phyloP scores from a whole-genome alignment of 2,797 vertebrate species.

The Mustela erminea region DNA sequence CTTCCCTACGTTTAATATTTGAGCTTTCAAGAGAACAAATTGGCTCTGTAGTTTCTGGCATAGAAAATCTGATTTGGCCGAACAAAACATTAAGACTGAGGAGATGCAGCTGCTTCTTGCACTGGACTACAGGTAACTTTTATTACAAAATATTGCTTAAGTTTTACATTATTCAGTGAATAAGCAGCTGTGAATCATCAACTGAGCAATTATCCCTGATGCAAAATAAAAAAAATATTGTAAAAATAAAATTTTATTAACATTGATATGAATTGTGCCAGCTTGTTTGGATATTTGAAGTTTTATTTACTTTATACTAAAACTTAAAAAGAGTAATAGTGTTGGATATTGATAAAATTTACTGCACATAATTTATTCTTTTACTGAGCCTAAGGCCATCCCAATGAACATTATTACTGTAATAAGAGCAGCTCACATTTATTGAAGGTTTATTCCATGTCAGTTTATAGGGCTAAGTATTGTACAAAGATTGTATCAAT shows the following conservation, averaged over 20 bases:
- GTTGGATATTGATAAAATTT: slow-evolving; percentile 56
- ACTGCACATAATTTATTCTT: slow-evolving; percentile 28
- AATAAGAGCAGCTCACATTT: slow-evolving; percentile 32
- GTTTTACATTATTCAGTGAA: slow-evolving; percentile 39
- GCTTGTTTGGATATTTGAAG: slow-evolving; percentile 58
- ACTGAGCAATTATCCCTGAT: slow-evolving; percentile 1
- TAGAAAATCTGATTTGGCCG: slow-evolving; percentile 63
- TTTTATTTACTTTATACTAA: slow-evolving; percentile 65
- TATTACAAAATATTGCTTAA: slow-evolving; percentile 53
- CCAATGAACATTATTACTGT: slow-evolving; percentile 43
- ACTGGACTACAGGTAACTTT: slow-evolving; percentile 54
- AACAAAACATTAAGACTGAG: slow-evolving; percentile 68
- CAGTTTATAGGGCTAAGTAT: not conserved
- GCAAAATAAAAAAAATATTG: slow-evolving; percentile 51
- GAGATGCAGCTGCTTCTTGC: slow-evolving; percentile 53
- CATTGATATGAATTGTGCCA: slow-evolving; percentile 39
- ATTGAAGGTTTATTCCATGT: slow-evolving; percentile 25
- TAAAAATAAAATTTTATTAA: slow-evolving; percentile 61
- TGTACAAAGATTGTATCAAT: slow-evolving; percentile 9
- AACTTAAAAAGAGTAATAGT: slow-evolving; percentile 49
- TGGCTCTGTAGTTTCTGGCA: slow-evolving; percentile 46
- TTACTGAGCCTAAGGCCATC: slow-evolving; percentile 8
- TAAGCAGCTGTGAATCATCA: slow-evolving; percentile 64
- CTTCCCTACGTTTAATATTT: slow-evolving; percentile 54
- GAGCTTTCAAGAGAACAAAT: slow-evolving; percentile 63